Evolutionary conservation across 2,797 vertebrate genomes (phyloP).

Genomic region (Cottoperca gobio): DNA sequence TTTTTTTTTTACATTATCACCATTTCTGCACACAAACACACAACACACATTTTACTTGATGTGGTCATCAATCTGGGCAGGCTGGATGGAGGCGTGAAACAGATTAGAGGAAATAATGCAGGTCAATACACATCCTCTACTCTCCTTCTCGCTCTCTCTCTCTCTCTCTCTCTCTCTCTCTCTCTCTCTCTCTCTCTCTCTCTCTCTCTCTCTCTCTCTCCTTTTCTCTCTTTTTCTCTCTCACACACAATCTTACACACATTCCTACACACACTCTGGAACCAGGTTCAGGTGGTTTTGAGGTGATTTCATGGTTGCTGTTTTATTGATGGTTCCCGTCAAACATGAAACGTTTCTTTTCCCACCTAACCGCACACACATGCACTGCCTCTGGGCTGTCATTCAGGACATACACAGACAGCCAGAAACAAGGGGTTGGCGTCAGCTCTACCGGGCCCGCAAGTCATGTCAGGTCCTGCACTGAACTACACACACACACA

Average conservation of each 20-base stretch:
- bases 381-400: conserved; percentile 74
- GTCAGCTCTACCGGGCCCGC: conserved; percentile 73
- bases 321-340: conserved; percentile 80
- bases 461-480: conserved; percentile 83
- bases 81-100: conserved; percentile 45
- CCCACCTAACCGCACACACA: conserved; percentile 70
- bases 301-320: conserved; percentile 59
- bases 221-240: too few species aligned
- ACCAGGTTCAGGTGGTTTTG: conserved; percentile 69
- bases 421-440: conserved; percentile 76
- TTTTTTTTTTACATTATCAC: not conserved
- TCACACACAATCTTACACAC: conserved; percentile 26
- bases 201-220: conserved; percentile 7
- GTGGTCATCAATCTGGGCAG: conserved; percentile 32
- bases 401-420: conserved; percentile 81
- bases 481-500: conserved; percentile 42
- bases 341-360: conserved; percentile 78
- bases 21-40: conserved; percentile 16
- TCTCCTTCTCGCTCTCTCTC: conserved; percentile 26
- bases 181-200: conserved; percentile 25
- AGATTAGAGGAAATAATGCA: conserved; percentile 55
- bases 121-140: conserved; percentile 56
- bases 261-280: conserved; percentile 37
- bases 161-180: not conserved
- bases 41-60: conserved; percentile 14